Evolutionary conservation across 2,113 vertebrate genomes (phyloP).

Genomic region (Cryptomyrus ogoouensis): DNA sequence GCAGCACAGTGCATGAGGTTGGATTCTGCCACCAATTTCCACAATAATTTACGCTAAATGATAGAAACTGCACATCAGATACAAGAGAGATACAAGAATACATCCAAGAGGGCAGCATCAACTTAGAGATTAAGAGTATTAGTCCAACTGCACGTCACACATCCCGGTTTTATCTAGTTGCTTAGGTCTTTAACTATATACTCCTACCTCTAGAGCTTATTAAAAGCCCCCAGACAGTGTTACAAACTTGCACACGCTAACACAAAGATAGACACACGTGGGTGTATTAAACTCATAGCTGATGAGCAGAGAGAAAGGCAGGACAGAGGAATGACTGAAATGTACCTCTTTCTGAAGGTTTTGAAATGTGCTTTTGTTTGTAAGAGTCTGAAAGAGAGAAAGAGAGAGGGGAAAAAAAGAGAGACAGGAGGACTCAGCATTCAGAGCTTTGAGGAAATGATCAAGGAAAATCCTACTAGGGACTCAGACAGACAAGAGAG

Average conservation of each 20-base stretch:
- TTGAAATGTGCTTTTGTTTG: slow-evolving; percentile 97
- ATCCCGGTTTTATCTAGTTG: background rate
- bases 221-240: background rate
- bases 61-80: background rate
- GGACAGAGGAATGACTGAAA: slow-evolving; percentile 53
- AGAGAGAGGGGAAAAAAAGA: slow-evolving; percentile 44
- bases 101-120: background rate
- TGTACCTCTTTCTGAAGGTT: slow-evolving; percentile 95
- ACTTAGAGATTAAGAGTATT: background rate
- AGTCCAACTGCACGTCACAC: background rate
- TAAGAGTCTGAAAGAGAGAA: slow-evolving; percentile 94
- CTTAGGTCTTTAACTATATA: background rate
- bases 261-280: background rate
- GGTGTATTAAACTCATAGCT: slow-evolving; percentile 9
- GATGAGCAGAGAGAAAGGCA: background rate
- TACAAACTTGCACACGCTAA: background rate
- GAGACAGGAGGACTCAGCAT: slow-evolving; percentile 18
- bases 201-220: background rate
- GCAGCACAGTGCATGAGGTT: background rate
- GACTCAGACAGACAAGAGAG: background rate
- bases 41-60: background rate
- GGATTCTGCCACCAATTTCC: background rate
- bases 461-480: slow-evolving; percentile 27
- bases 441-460: slow-evolving; percentile 32
- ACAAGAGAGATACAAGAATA: background rate